These are phyloP conservation scores for Eucidaris tribuloides DNA, from an alignment of 35 echinoderm and acorn worm species.

Conservation along the genomic window DNA sequence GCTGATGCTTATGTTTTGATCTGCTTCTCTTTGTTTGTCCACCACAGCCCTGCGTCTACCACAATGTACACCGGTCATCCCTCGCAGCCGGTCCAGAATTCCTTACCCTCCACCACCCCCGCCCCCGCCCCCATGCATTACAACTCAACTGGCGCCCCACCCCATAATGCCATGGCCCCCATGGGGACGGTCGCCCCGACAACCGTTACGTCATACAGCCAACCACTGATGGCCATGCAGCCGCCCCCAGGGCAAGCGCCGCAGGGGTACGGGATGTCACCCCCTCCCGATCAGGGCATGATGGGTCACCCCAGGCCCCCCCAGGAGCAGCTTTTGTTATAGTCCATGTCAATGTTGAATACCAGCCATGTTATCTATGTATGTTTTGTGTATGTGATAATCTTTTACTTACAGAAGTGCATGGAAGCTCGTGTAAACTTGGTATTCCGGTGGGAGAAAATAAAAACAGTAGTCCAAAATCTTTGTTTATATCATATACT, in stretches of 20 bases:
- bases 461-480: no score
- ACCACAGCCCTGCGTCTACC: background rate
- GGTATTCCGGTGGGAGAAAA: no score
- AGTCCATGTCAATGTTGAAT: no score
- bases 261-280: slow-evolving; percentile 28
- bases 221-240: slow-evolving; percentile 7
- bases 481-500: no score
- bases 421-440: no score
- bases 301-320: slow-evolving; percentile 2
- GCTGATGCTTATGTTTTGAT: background rate
- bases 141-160: no score
- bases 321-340: slow-evolving; percentile 52
- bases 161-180: no score
- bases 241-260: background rate
- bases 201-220: slow-evolving; percentile 13
- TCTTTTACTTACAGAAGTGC: no score
- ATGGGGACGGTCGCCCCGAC: slow-evolving; percentile 10
- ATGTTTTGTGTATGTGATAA: no score
- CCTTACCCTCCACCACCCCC: background rate
- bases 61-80: background rate
- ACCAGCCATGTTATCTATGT: no score
- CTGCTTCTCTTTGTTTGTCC: background rate
- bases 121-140: slow-evolving; percentile 48
- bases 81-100: no score
- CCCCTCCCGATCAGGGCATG: slow-evolving; percentile 36